Percentiles rank a stretch among this genome's conserved stretches.
Conservation (phyloP, 2,113 vertebrate species). For the Clarias batrachus region DNA sequence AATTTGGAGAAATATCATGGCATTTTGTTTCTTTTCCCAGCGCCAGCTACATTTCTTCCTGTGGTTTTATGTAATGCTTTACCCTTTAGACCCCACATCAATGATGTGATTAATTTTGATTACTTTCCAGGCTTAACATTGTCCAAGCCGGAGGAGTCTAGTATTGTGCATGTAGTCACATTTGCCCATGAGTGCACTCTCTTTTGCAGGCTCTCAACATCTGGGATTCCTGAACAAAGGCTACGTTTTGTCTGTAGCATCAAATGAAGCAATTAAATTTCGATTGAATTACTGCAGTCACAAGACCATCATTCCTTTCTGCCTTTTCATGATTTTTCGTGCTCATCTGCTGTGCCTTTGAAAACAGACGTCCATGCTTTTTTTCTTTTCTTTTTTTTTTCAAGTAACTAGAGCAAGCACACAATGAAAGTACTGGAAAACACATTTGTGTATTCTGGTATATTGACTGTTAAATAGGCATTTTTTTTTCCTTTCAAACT, state of each 20-base stretch:
- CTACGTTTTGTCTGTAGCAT: constrained; percentile 15
- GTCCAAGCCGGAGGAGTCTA: background rate
- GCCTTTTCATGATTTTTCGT: background rate
- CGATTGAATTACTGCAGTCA: constrained; percentile 31
- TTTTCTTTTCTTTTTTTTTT: no score
- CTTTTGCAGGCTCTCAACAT: background rate
- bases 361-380: background rate
- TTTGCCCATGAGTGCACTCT: background rate
- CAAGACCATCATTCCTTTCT: constrained; percentile 36
- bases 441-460: background rate
- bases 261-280: constrained; percentile 40
- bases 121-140: background rate
- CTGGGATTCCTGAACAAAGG: constrained; percentile 32
- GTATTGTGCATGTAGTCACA: background rate
- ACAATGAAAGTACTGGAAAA: background rate
- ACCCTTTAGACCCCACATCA: background rate
- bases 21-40: background rate
- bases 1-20: constrained; percentile 35
- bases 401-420: background rate
- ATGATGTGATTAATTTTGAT: background rate
- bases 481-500: background rate
- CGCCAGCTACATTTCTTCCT: constrained; percentile 18
- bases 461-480: background rate
- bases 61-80: constrained; percentile 26
- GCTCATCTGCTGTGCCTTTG: background rate